Evolutionary conservation across 1,140 invertebrate species (phyloP).

Genomic region (Drosophila mayri): DNA sequence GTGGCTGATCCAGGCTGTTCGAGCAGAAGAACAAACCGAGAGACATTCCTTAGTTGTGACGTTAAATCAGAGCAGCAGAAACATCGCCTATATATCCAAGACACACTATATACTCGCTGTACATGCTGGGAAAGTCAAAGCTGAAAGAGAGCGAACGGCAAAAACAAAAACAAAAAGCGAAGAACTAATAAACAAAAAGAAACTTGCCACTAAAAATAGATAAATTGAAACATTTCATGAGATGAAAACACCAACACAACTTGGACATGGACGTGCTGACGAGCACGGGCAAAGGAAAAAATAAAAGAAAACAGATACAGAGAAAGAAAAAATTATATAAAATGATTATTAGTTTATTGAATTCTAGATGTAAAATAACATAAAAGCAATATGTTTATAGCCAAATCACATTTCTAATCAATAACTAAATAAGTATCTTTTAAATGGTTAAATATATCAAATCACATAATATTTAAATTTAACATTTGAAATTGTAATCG

Average conservation of each 20-base stretch:
- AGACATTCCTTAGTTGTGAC: constrained; percentile 77
- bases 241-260: constrained; percentile 76
- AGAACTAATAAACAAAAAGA: constrained; percentile 83
- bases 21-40: constrained; percentile 35
- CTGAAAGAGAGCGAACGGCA: constrained; percentile 33
- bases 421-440: too few relatives aligned
- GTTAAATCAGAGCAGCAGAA: constrained; percentile 73
- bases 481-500: neutral
- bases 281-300: constrained; percentile 47
- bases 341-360: neutral
- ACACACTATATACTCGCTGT: constrained; percentile 35
- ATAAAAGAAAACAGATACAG: constrained; percentile 27
- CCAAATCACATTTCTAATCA: too few relatives aligned
- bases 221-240: constrained; percentile 80
- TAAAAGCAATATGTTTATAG: too few relatives aligned
- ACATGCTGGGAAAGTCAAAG: constrained; percentile 38
- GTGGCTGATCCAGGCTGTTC: constrained; percentile 51
- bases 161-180: constrained; percentile 41
- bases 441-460: too few relatives aligned
- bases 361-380: too few relatives aligned
- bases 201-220: constrained; percentile 81
- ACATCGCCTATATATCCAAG: constrained; percentile 67
- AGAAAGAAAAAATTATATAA: neutral
- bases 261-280: constrained; percentile 67
- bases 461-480: neutral